Evolutionary conservation across 1,140 invertebrate species (phyloP).

Genomic region (Lutraria rhynchaena): DNA sequence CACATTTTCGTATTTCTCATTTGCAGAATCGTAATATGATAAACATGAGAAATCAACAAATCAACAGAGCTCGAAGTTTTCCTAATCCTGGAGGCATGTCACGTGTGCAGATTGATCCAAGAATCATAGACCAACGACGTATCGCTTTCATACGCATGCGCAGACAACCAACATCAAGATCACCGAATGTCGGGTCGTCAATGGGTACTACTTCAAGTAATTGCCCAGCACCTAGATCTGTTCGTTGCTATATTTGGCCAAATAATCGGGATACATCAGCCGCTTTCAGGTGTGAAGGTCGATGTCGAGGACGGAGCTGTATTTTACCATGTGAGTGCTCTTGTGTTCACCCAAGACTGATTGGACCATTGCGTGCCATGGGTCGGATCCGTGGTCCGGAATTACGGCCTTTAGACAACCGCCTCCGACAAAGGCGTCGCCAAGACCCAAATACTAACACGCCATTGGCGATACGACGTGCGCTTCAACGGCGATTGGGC

Average conservation of each 20-base stretch:
- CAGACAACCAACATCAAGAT: too few species aligned
- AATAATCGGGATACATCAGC: not conserved
- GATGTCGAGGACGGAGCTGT: conserved; percentile 1
- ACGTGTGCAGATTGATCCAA: too few species aligned
- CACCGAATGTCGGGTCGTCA: too few species aligned
- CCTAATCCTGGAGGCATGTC: too few species aligned
- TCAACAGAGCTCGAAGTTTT: too few species aligned
- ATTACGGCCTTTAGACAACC: conserved; percentile 11
- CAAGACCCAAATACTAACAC: not conserved
- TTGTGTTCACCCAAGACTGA: conserved; percentile 28
- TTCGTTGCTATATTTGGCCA: conserved; percentile 39
- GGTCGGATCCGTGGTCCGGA: conserved; percentile 35
- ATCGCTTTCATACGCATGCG: too few species aligned
- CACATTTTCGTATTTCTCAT: too few species aligned
- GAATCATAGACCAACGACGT: too few species aligned
- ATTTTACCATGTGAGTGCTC: conserved; percentile 31
- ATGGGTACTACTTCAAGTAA: not conserved
- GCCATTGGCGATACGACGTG: not conserved
- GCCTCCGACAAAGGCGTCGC: not conserved
- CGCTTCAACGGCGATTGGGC: not conserved
- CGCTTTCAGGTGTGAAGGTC: conserved; percentile 44
- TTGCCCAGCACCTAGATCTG: conserved; percentile 12
- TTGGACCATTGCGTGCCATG: not conserved
- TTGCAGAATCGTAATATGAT: too few species aligned
- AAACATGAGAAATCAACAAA: too few species aligned